Conservation (phyloP, 2,797 vertebrate species). For the Adrianichthys oophorus region DNA sequence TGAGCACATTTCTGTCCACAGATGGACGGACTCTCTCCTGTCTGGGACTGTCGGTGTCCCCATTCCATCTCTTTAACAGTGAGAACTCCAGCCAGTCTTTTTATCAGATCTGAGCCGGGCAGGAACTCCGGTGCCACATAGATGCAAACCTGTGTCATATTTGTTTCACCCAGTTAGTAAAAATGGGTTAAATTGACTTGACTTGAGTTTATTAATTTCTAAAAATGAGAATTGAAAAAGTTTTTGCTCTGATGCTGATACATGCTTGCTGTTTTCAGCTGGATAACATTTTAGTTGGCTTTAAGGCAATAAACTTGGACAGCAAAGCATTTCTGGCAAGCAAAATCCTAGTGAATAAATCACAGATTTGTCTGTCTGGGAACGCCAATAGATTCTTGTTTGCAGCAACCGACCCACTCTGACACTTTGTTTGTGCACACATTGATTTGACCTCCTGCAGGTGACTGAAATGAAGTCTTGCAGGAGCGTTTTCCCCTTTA, state of each 20-base stretch:
- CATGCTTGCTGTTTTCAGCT: constrained; percentile 11
- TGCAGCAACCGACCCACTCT: constrained; percentile 25
- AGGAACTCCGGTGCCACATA: too few species aligned
- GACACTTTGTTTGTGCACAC: constrained; percentile 28
- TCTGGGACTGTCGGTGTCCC: too few species aligned
- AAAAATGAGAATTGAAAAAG: constrained; percentile 1
- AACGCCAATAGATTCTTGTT: constrained; percentile 27
- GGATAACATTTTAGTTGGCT: constrained; percentile 19
- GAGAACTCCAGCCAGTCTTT: too few species aligned
- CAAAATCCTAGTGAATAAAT: constrained; percentile 34
- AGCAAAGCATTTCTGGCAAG: constrained; percentile 15
- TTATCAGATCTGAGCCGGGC: too few species aligned
- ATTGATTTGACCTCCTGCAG: constrained; percentile 37
- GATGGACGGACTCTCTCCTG: too few species aligned
- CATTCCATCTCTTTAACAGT: too few species aligned
- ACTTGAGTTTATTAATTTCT: too few species aligned
- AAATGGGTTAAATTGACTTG: too few species aligned
- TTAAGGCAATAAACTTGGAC: constrained; percentile 32
- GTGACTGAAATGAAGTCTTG: constrained; percentile 24
- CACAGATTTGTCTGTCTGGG: constrained; percentile 20
- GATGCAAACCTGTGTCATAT: too few species aligned
- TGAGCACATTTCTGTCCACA: too few species aligned
- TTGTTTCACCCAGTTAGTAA: too few species aligned
- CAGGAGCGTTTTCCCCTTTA: constrained; percentile 13
- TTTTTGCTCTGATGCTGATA: not conserved